Conservation (phyloP, 1,140 invertebrate species). For the Tribolium castaneum region DNA sequence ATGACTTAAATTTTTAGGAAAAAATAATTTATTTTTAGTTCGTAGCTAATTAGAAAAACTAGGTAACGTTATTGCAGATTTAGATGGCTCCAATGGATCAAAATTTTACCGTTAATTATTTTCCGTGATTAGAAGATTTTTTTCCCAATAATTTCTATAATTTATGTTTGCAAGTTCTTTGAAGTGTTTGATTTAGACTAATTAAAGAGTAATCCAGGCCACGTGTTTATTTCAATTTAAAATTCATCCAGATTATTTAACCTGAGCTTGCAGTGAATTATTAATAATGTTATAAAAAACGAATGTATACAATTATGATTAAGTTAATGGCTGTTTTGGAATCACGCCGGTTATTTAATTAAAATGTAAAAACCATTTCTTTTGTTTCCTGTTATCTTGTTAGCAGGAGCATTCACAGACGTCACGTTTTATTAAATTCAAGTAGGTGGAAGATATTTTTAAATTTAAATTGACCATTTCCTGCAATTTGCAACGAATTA, state of each 20-base stretch:
- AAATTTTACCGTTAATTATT: too few relatives aligned
- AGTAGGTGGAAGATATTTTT: conserved; percentile 25
- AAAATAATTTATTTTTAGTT: too few relatives aligned
- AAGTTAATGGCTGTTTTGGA: not conserved
- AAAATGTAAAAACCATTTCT: not conserved
- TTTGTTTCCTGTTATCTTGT: not conserved
- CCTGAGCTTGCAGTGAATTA: too few relatives aligned
- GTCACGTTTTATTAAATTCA: conserved; percentile 8
- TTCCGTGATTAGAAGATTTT: too few relatives aligned
- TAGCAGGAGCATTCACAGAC: not conserved
- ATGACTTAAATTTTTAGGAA: too few relatives aligned
- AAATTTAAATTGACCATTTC: conserved; percentile 27
- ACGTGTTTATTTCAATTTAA: not conserved
- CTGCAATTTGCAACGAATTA: conserved; percentile 22
- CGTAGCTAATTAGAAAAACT: too few relatives aligned
- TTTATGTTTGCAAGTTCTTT: too few relatives aligned
- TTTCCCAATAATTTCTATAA: too few relatives aligned
- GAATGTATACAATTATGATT: too few relatives aligned
- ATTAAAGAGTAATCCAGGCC: not conserved
- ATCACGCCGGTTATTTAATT: not conserved
- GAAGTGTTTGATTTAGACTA: not conserved
- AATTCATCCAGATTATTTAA: not conserved
- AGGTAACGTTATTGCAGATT: too few relatives aligned
- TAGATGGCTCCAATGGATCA: too few relatives aligned
- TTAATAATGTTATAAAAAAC: too few relatives aligned